Percentiles rank a stretch among this genome's conserved stretches.
Conservation (phyloP, 2,113 vertebrate genomes). For the Solenodon paradoxus region DNA sequence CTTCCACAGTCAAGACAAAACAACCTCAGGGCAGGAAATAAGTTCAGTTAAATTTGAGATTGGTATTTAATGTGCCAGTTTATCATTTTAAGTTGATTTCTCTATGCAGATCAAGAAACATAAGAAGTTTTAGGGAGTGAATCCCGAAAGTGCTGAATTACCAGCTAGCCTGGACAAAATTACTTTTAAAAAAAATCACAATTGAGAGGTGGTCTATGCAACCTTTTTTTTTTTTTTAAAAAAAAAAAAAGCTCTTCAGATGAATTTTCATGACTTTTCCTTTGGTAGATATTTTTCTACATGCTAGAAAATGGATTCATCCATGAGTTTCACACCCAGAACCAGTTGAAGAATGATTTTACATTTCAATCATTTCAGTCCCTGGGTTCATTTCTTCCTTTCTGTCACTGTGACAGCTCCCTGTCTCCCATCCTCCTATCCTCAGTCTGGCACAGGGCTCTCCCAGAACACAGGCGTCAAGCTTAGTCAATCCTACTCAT, state of each 20-base stretch:
- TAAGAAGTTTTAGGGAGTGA: conserved; percentile 9
- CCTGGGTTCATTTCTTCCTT: not conserved
- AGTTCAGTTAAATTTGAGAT: conserved; percentile 1
- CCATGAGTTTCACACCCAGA: not conserved
- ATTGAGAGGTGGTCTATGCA: not conserved
- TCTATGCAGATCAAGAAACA: conserved; percentile 41
- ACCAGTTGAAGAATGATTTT: not conserved
- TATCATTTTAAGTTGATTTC: conserved; percentile 46
- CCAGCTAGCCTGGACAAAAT: not conserved
- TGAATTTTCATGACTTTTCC: conserved; percentile 22
- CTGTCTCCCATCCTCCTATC: not conserved
- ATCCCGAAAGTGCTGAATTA: not conserved
- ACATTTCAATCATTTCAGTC: not conserved
- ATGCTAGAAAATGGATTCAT: not conserved
- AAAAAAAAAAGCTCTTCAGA: not conserved
- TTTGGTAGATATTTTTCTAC: not conserved
- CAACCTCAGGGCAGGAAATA: conserved; percentile 19
- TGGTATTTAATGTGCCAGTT: conserved; percentile 50
- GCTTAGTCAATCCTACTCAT: not conserved
- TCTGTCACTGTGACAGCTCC: not conserved
- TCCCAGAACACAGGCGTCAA: not conserved
- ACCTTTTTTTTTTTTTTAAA: accelerated
- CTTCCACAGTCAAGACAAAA: conserved; percentile 19
- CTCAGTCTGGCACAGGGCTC: not conserved
- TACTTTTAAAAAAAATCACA: not conserved